Evolutionary conservation across 2,888 invertebrate genomes (phyloP), one percentile per base, ranked within the genome.

Genomic region (Leptinotarsa juncta): DNA sequence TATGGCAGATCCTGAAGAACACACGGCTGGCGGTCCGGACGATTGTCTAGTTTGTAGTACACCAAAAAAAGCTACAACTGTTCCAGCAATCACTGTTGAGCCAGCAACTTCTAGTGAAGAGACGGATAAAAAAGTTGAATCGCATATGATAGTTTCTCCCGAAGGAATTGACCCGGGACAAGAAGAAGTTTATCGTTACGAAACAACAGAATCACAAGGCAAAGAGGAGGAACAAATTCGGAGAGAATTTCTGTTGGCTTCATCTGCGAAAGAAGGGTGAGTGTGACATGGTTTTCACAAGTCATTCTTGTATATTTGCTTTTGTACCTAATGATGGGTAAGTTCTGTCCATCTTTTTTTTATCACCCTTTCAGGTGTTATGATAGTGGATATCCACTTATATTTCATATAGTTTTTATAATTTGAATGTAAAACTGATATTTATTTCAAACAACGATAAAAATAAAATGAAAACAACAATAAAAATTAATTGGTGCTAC

Each of bases 231-330:
- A 83, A 70, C 79, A 79, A 73, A 82, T 84, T 4, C 78, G 83
- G 72, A 89, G 89, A 70, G 90, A 89, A 74, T 89, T 90, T 86
- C 86, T 95, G 32, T 87, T 95, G 77, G 94, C 94, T 51, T 91
- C 93, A 66, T 91, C 93, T 55, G 91, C 92, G 67, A 92, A 90
- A 88, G 91, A 92, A 85, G 91, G 91, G 91, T 92, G 83, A 89
- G 89, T 15, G n/a, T 16, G 51, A n/a, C 4, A 51, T 32, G 32
- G 32, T 32, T 32, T 32, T 10, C 10, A 32, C 32, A 32, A 10
- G 32, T 32, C 10, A 32, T 32, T 32, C 32, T 32, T 32, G 32
- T 32, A 12, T 20, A 23, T 60, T 15, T 60, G 20, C 23, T 60
- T 23, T 14, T 23, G 15, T 60, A 18, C 26, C 15, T 15, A 60